Conservation (phyloP, 2,888 invertebrate genomes). For the Amphimallon solstitiale region DNA sequence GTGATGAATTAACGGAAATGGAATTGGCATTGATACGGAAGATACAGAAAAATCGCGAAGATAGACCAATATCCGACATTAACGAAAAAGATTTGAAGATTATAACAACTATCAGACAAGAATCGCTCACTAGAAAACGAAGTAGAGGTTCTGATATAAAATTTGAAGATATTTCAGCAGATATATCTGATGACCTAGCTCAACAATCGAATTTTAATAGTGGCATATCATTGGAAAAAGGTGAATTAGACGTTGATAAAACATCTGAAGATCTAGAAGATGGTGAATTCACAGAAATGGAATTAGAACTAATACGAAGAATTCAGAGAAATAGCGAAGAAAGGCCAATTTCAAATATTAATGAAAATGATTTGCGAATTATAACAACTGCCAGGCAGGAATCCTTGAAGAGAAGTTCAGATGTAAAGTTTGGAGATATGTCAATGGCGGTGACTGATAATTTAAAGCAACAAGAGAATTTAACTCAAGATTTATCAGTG, state of each 20-base stretch:
- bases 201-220: neutral
- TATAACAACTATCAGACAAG: slow-evolving; percentile 48
- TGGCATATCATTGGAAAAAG: no score
- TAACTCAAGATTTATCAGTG: no score
- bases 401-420: neutral
- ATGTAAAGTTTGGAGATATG: neutral
- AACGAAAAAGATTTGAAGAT: slow-evolving; percentile 52
- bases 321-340: slow-evolving; percentile 5
- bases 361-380: slow-evolving; percentile 51
- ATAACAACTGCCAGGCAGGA: slow-evolving; percentile 48
- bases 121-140: neutral
- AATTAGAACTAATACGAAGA: slow-evolving; percentile 13
- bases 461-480: no score
- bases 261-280: no score
- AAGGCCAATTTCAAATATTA: slow-evolving; percentile 50
- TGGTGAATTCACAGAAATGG: neutral
- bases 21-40: slow-evolving; percentile 18
- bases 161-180: neutral
- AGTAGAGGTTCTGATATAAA: neutral
- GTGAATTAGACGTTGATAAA: no score
- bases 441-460: no score
- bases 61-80: slow-evolving; percentile 48
- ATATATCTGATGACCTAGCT: neutral
- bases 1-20: neutral
- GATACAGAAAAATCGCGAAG: slow-evolving; percentile 3